phyloP scores from a whole-genome alignment of 2,888 invertebrate species.

The Slavum lentiscoides region DNA sequence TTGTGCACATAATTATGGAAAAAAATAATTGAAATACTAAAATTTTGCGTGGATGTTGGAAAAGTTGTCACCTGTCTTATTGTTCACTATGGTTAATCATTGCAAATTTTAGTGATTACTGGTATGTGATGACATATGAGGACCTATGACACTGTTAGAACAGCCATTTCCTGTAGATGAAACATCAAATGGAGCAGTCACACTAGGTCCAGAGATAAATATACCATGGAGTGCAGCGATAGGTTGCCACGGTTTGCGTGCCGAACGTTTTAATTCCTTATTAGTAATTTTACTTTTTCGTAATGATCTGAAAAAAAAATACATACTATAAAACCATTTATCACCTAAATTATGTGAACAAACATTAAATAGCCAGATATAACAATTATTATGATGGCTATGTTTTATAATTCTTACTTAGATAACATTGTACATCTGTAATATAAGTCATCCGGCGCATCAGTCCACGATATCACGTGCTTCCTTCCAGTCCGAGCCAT shows the following conservation, averaged over 20 bases:
- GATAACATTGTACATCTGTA: constrained; percentile 88
- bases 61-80: background rate
- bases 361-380: background rate
- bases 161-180: background rate
- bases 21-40: constrained; percentile 21
- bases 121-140: background rate
- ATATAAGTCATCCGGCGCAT: constrained; percentile 96
- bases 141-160: background rate
- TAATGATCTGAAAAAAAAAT: constrained; percentile 9
- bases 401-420: constrained; percentile 69
- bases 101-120: constrained; percentile 16
- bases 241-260: constrained; percentile 79
- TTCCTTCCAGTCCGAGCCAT: constrained; percentile 71
- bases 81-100: no score
- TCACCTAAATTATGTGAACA: background rate
- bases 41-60: background rate
- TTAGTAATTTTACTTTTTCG: constrained; percentile 65
- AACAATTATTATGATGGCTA: background rate
- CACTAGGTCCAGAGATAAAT: background rate
- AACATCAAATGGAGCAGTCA: constrained; percentile 16
- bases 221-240: constrained; percentile 30
- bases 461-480: constrained; percentile 96
- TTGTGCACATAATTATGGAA: background rate
- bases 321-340: background rate
- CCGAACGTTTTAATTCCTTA: constrained; percentile 78